Evolutionary conservation across 1,140 invertebrate species (phyloP).

Genomic region (Bacillus rossius): DNA sequence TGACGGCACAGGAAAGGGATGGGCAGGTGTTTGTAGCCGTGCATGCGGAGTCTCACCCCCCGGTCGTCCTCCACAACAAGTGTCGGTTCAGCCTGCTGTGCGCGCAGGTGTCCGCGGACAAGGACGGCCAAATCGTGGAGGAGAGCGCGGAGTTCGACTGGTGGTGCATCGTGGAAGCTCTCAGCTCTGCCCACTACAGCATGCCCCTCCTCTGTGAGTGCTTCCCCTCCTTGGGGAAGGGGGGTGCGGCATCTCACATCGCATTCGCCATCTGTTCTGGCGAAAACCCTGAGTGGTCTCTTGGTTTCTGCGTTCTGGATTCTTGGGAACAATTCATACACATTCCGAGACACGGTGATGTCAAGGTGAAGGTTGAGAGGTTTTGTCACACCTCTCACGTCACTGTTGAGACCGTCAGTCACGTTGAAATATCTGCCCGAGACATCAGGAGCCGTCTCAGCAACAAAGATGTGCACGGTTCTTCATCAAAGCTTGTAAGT

Average conservation of each 20-base stretch:
- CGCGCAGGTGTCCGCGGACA: constrained; percentile 27
- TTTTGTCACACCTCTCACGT: constrained; percentile 51
- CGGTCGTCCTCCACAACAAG: constrained; percentile 48
- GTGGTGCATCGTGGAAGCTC: constrained; percentile 1
- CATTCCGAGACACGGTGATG: constrained; percentile 58
- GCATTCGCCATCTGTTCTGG: neutral
- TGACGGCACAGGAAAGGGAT: constrained; percentile 34
- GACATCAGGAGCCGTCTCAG: constrained; percentile 58
- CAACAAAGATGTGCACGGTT: constrained; percentile 21
- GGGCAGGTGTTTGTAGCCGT: constrained; percentile 52
- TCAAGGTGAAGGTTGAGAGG: constrained; percentile 59
- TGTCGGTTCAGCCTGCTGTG: constrained; percentile 41
- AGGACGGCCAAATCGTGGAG: neutral
- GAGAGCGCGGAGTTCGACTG: constrained; percentile 6
- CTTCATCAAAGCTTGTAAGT: no score
- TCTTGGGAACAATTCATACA: constrained; percentile 59
- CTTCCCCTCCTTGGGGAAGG: neutral
- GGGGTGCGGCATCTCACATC: neutral
- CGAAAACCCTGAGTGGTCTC: constrained; percentile 38
- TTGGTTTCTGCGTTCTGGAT: constrained; percentile 40
- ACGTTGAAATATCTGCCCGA: constrained; percentile 61
- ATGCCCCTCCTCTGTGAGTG: neutral
- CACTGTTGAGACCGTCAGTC: constrained; percentile 55
- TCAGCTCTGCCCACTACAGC: neutral
- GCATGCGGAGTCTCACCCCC: constrained; percentile 51